Percentiles rank a stretch among this genome's conserved stretches.
phyloP scores from a whole-genome alignment of 2,888 invertebrate genomes.

The Kryphioiulus occultus region DNA sequence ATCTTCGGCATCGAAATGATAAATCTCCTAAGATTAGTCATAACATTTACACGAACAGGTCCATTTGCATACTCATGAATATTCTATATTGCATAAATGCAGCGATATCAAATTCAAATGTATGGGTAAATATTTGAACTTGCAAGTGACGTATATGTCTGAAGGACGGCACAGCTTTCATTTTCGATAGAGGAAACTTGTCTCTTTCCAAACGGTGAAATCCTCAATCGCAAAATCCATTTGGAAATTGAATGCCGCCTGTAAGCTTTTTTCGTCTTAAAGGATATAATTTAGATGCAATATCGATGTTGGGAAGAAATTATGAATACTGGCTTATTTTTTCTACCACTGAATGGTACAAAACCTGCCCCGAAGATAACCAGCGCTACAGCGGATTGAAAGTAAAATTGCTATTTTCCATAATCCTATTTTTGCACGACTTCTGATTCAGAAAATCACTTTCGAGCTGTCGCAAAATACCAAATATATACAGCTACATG shows the following conservation, averaged over 20 bases:
- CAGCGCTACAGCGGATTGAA: neutral
- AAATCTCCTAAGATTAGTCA: neutral
- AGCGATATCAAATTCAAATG: neutral
- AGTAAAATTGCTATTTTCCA: slow-evolving; percentile 7
- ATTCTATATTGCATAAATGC: neutral
- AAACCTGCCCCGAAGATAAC: neutral
- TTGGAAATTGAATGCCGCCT: neutral
- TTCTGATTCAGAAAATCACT: slow-evolving; percentile 1
- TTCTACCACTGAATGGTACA: neutral
- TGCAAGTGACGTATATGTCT: neutral
- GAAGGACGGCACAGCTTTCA: neutral
- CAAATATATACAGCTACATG: too few relatives aligned
- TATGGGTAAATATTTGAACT: neutral
- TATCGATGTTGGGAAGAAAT: slow-evolving; percentile 9
- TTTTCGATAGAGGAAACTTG: neutral
- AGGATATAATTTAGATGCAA: neutral
- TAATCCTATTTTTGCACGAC: neutral
- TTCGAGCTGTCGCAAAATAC: neutral
- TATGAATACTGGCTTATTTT: neutral
- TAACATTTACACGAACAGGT: neutral
- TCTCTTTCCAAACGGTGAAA: neutral
- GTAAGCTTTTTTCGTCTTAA: neutral
- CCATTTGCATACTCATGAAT: neutral
- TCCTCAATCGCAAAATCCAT: neutral
- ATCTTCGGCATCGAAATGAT: neutral